phyloP scores from a whole-genome alignment of 2,888 invertebrate species.

The Leucoma salicis region DNA sequence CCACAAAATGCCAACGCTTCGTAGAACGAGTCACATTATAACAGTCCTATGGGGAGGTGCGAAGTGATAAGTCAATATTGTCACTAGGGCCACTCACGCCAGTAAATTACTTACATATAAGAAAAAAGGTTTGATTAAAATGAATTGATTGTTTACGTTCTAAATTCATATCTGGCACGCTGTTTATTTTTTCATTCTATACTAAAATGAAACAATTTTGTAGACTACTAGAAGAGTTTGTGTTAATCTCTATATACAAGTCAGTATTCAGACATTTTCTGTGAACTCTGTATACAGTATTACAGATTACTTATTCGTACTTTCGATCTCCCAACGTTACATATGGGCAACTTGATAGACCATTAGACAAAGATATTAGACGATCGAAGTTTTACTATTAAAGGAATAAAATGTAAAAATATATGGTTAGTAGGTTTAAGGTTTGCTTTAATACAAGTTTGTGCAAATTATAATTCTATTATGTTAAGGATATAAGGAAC shows the following conservation, averaged over 20 bases:
- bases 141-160: constrained; percentile 47
- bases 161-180: constrained; percentile 39
- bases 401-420: too few relatives aligned
- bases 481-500: not conserved
- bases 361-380: too few relatives aligned
- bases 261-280: too few relatives aligned
- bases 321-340: too few relatives aligned
- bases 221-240: too few relatives aligned
- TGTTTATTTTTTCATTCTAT: constrained; percentile 42
- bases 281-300: too few relatives aligned
- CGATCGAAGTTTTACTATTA: too few relatives aligned
- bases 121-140: constrained; percentile 57
- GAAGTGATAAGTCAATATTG: constrained; percentile 70
- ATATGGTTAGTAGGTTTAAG: too few relatives aligned
- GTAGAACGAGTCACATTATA: constrained; percentile 63
- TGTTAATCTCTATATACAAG: too few relatives aligned
- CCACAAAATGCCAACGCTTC: constrained; percentile 51
- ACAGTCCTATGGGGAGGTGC: constrained; percentile 60
- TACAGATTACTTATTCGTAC: too few relatives aligned
- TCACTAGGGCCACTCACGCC: constrained; percentile 53
- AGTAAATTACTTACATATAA: constrained; percentile 54
- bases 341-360: too few relatives aligned
- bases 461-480: not conserved
- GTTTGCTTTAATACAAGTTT: constrained; percentile 1
- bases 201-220: too few relatives aligned